These are phyloP conservation scores for Carapus acus DNA, from an alignment of 2,797 vertebrate genomes.

Conservation along the genomic window DNA sequence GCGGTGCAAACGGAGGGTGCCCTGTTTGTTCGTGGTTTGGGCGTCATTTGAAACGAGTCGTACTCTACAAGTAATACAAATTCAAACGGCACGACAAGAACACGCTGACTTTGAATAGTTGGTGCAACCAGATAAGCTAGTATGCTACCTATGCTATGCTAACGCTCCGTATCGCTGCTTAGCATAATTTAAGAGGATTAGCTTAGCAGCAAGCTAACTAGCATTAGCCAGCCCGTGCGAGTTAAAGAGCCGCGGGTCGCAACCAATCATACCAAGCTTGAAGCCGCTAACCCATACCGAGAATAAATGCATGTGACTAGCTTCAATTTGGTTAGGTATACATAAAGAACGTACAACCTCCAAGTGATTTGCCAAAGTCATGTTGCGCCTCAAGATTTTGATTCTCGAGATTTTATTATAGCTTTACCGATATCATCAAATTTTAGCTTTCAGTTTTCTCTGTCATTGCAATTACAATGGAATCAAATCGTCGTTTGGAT, in stretches of 20 bases:
- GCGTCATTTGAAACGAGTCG: not conserved
- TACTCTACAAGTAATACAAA: not conserved
- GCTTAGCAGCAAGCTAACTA: conserved; percentile 19
- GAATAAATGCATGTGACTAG: too few species aligned
- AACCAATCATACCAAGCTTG: conserved; percentile 44
- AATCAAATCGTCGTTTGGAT: too few species aligned
- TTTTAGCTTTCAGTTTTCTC: too few species aligned
- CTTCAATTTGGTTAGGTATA: too few species aligned
- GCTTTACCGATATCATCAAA: too few species aligned
- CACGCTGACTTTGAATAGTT: not conserved
- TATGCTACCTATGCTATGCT: conserved; percentile 22
- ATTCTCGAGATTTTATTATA: too few species aligned
- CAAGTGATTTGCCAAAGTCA: too few species aligned
- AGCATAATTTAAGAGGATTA: conserved; percentile 19
- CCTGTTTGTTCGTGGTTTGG: not conserved
- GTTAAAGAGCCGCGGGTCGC: conserved; percentile 60
- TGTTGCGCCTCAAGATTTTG: too few species aligned
- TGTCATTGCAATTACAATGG: too few species aligned
- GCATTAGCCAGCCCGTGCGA: conserved; percentile 23
- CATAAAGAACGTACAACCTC: too few species aligned
- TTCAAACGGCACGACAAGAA: not conserved
- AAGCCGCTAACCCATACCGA: too few species aligned
- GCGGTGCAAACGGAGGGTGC: not conserved
- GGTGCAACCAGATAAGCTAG: not conserved
- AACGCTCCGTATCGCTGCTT: conserved; percentile 1